Conservation (phyloP, 2,113 vertebrate genomes). For the Calidris pygmaea region DNA sequence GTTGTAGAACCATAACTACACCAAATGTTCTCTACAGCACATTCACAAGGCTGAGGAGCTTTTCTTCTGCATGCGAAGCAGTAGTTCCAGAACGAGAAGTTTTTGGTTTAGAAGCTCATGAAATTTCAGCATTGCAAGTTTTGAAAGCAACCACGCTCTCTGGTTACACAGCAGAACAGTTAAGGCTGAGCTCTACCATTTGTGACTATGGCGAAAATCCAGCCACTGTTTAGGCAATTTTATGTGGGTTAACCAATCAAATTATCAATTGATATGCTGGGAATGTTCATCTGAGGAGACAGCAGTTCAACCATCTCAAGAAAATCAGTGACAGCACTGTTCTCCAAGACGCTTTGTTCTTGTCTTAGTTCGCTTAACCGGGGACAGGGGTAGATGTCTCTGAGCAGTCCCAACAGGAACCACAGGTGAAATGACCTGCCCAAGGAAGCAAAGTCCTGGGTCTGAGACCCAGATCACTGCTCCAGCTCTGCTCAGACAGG, state of each 20-base stretch:
- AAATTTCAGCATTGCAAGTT: neutral
- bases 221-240: neutral
- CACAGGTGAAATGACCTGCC: neutral
- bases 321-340: neutral
- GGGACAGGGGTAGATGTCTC: neutral
- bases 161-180: neutral
- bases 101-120: neutral
- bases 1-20: neutral
- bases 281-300: neutral
- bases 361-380: neutral
- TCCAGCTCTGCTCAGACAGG: neutral
- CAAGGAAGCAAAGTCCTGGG: neutral
- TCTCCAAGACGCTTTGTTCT: neutral
- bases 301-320: neutral
- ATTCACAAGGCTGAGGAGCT: neutral
- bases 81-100: neutral
- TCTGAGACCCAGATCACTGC: neutral
- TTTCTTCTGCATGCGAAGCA: neutral
- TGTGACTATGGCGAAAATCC: neutral
- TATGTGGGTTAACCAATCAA: neutral
- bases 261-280: neutral
- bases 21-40: neutral
- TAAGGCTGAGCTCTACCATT: neutral
- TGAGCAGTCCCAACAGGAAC: neutral
- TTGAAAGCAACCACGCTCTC: neutral